A percentile compares a stretch with the other conserved stretches of the same genome.
phyloP scores from a whole-genome alignment of 2,888 invertebrate species.

The Ommatoiulus sabulosus region DNA sequence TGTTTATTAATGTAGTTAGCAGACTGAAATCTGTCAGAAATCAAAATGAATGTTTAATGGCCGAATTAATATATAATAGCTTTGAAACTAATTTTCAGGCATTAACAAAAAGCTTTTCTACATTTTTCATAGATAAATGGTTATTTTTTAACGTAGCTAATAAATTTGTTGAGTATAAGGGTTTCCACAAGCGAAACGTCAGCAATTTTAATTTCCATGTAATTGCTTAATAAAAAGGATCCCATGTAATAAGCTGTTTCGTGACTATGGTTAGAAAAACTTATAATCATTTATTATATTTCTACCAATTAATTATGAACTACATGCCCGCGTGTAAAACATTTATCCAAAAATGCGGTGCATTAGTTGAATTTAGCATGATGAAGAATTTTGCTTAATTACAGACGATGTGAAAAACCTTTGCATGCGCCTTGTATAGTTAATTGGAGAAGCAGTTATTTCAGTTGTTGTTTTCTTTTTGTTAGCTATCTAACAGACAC shows the following conservation, averaged over 20 bases:
- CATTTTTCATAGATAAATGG: too few species aligned
- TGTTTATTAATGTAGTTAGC: too few species aligned
- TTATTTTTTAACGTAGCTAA: too few species aligned
- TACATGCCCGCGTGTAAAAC: conserved; percentile 9
- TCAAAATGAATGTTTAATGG: too few species aligned
- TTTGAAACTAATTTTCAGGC: too few species aligned
- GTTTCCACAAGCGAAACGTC: background rate
- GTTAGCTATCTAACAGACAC: background rate
- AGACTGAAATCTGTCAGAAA: too few species aligned
- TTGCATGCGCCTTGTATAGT: conserved; percentile 6
- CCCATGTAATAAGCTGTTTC: background rate
- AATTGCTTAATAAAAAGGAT: background rate
- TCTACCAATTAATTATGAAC: background rate
- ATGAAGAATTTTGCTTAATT: conserved; percentile 27
- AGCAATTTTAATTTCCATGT: background rate
- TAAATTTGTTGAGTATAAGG: too few species aligned
- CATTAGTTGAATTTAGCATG: background rate
- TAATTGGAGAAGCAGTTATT: conserved; percentile 39
- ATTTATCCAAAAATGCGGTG: background rate
- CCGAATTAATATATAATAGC: too few species aligned
- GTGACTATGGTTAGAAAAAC: background rate
- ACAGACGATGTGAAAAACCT: background rate
- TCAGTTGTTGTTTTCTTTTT: background rate
- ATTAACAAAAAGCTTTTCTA: too few species aligned
- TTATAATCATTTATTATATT: background rate